These are phyloP conservation scores for Gymnarchus niloticus DNA, from an alignment of 2,113 vertebrate genomes.

Conservation along the genomic window DNA sequence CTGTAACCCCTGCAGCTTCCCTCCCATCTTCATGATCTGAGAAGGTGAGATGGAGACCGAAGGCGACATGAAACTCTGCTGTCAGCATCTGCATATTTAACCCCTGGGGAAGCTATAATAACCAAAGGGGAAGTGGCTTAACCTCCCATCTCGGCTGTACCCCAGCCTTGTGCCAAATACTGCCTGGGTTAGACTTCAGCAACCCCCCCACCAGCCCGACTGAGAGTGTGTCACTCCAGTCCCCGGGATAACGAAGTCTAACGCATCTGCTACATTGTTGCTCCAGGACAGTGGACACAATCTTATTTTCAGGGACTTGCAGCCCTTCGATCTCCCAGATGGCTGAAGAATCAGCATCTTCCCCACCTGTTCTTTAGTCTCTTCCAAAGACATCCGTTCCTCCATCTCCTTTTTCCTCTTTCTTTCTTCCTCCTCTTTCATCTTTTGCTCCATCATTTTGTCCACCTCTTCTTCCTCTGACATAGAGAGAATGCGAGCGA, in stretches of 20 bases:
- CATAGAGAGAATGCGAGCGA: neutral
- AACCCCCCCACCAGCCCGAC: no score
- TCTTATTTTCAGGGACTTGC: neutral
- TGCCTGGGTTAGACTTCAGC: no score
- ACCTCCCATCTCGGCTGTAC: no score
- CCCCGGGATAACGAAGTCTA: no score
- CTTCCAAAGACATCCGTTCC: conserved; percentile 86
- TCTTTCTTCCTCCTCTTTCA: conserved; percentile 84
- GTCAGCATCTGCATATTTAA: no score
- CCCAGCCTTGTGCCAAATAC: no score
- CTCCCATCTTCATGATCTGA: conserved; percentile 80
- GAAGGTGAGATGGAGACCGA: neutral
- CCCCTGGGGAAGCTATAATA: no score
- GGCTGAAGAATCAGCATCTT: neutral
- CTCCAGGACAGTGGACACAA: no score
- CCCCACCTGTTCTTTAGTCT: conserved; percentile 75
- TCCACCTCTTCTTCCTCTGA: conserved; percentile 89
- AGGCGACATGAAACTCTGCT: neutral
- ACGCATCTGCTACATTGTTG: no score
- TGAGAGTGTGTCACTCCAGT: no score
- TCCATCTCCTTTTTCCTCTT: conserved; percentile 85
- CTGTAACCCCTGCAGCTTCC: conserved; percentile 78
- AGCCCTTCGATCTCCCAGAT: neutral
- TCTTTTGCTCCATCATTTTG: conserved; percentile 94
- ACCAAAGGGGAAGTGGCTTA: no score